Evolutionary conservation across 1,140 invertebrate species (phyloP), one percentile per base, ranked within the genome.

Genomic region (Ceratina japonica): DNA sequence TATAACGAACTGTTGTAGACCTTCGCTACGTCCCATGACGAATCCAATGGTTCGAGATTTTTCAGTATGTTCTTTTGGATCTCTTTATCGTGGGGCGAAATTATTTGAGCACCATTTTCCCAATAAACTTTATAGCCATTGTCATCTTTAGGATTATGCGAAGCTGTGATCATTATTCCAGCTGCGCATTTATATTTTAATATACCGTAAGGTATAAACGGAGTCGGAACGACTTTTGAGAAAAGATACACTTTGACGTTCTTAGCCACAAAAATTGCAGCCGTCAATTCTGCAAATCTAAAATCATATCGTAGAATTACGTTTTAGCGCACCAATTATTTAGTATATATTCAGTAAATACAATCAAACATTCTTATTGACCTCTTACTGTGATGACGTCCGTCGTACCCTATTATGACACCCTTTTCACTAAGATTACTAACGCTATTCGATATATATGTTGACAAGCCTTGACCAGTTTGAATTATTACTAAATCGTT

Each of bases 91-190:
- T 97, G 96, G 0, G 99, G 99, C 1, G 96, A 92, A 70, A 98
- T 96, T 63, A 99, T 99, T 94, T 99, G 98, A n/a, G 97, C 95
- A 1, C 98, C 98, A 92, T 99, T 99, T 24, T 93, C 93, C 96
- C 98, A 98, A 90, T 99, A 99, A 5, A 99, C 97, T 94, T 99
- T 99, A 90, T 99, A 99, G 5, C 99, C 99, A 92, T 99, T 99
- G 90, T 99, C 98, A 68, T 99, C 96, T 92, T 99, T 99, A 0
- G 98, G 99, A 93, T 99, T 99, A 87, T 99, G 99, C 0, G 98
- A 99, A 0, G 99, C 99, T 18, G 99, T 99, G 0, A 99, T 95
- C 97, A 99, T 98, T 10, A 99, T 94, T 7, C 98, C 98, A 68
- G 95, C 96, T 5, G 95, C 94, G 73, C 95, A 96, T 37, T 95